These are phyloP conservation scores for Otus sunia DNA, from an alignment of 2,113 vertebrate species.

Conservation along the genomic window DNA sequence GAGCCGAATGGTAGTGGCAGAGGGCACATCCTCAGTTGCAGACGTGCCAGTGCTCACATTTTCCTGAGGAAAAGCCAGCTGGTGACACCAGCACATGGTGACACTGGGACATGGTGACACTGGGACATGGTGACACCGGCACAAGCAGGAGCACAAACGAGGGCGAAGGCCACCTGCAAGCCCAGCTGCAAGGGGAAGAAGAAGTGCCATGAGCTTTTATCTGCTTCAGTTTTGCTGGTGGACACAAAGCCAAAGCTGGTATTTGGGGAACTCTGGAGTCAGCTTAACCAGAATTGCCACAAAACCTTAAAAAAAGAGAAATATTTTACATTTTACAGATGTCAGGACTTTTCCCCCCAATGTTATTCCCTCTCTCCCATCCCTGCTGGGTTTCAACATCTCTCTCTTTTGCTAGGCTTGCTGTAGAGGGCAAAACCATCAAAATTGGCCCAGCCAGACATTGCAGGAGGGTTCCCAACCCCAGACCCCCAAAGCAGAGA, in stretches of 20 bases:
- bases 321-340: background rate
- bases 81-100: background rate
- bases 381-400: background rate
- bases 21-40: background rate
- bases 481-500: background rate
- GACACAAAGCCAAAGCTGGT: background rate
- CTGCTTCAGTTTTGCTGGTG: background rate
- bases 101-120: background rate
- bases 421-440: background rate
- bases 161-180: background rate
- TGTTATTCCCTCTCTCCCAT: background rate
- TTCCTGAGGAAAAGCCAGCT: background rate
- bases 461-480: background rate
- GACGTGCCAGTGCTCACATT: rapidly evolving
- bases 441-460: rapidly evolving
- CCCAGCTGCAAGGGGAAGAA: background rate
- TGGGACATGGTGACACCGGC: rapidly evolving
- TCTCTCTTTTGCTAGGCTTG: background rate
- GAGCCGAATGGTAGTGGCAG: background rate
- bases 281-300: background rate
- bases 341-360: rapidly evolving
- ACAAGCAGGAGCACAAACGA: background rate
- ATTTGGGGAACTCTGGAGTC: background rate
- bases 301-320: background rate
- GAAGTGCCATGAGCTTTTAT: background rate